A percentile compares a stretch with the other conserved stretches of the same genome.
These are phyloP conservation scores for Probaryconus sp. DNA, from an alignment of 1,140 invertebrate genomes.

Conservation along the genomic window DNA sequence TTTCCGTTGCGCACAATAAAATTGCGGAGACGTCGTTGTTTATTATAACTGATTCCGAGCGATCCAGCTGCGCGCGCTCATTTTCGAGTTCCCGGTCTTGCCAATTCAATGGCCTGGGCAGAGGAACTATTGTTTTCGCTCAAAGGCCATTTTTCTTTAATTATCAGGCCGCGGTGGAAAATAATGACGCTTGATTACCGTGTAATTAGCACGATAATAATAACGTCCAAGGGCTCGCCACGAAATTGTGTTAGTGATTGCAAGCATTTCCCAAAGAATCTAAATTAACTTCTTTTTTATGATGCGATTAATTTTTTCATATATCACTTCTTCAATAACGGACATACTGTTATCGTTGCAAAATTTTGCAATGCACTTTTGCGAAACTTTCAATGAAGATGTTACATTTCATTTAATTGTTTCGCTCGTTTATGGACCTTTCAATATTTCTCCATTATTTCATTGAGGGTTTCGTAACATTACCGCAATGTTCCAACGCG, in stretches of 20 bases:
- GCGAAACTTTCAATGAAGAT: no score
- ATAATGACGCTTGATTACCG: slow-evolving; percentile 37
- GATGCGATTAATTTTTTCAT: no score
- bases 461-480: no score
- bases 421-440: no score
- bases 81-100: slow-evolving; percentile 28
- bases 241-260: slow-evolving; percentile 34
- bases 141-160: slow-evolving; percentile 39
- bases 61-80: slow-evolving; percentile 18
- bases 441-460: no score
- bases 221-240: slow-evolving; percentile 17
- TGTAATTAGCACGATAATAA: slow-evolving; percentile 38
- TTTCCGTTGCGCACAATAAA: slow-evolving; percentile 22
- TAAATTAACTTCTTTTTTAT: no score
- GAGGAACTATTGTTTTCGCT: slow-evolving; percentile 36
- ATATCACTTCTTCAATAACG: slow-evolving; percentile 28
- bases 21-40: slow-evolving; percentile 23
- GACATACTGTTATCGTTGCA: no score
- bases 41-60: slow-evolving; percentile 10
- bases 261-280: slow-evolving; percentile 29
- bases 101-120: slow-evolving; percentile 17
- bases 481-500: no score
- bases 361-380: no score
- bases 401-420: no score
- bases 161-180: slow-evolving; percentile 28